phyloP scores from a whole-genome alignment of 2,113 vertebrate species.

The Dasyurus viverrinus region DNA sequence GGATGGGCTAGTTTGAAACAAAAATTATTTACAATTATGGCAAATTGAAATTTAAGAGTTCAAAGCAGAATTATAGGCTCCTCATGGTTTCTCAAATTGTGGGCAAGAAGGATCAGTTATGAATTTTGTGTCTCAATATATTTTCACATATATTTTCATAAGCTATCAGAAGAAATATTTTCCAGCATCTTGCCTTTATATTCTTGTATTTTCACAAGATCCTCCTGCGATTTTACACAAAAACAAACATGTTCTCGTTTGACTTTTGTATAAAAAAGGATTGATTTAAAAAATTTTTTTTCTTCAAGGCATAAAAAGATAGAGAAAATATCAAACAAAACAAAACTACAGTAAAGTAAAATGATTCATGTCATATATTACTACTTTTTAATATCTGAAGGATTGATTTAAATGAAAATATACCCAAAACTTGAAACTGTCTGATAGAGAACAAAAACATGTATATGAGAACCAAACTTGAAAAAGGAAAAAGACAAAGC shows the following conservation, averaged over 20 bases:
- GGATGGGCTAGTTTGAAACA: neutral
- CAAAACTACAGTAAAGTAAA: neutral
- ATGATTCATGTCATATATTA: neutral
- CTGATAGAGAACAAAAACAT: neutral
- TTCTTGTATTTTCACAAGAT: neutral
- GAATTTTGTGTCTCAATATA: neutral
- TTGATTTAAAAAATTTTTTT: neutral
- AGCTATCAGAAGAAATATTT: neutral
- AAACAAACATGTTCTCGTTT: constrained; percentile 18
- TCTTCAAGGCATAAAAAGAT: neutral
- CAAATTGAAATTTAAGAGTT: neutral
- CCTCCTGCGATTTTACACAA: constrained; percentile 22
- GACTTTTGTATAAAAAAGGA: constrained; percentile 20
- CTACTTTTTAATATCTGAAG: constrained; percentile 7
- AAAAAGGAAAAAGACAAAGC: neutral
- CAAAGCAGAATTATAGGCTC: neutral
- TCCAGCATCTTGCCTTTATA: neutral
- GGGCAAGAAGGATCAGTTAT: neutral
- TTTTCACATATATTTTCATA: neutral
- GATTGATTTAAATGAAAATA: constrained; percentile 28
- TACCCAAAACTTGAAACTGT: neutral
- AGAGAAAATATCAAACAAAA: neutral
- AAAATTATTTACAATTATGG: neutral
- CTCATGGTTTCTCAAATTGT: neutral
- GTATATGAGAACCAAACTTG: neutral